Evolutionary conservation across 2,888 invertebrate species (phyloP).

Genomic region (Agrochola lota): DNA sequence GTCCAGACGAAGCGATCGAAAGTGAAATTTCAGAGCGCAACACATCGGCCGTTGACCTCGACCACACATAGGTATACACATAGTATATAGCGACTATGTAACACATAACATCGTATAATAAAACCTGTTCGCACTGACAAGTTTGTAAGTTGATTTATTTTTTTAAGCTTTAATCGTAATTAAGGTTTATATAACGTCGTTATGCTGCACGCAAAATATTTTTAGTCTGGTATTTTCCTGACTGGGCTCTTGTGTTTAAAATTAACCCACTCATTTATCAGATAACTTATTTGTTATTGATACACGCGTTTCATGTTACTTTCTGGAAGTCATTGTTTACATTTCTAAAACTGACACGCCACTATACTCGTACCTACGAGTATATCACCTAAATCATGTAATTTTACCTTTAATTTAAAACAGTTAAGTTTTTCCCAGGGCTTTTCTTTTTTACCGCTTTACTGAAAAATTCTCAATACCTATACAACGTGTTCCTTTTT

Average conservation of each 20-base stretch:
- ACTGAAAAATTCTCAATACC: too few species aligned
- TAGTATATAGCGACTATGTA: slow-evolving; percentile 44
- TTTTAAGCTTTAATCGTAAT: slow-evolving; percentile 6
- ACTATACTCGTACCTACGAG: too few species aligned
- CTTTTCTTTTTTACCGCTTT: too few species aligned
- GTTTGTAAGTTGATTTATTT: slow-evolving; percentile 29
- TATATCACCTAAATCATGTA: too few species aligned
- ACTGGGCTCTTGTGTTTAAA: background rate
- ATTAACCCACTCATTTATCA: background rate
- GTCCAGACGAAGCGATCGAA: slow-evolving; percentile 67
- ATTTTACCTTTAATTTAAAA: too few species aligned
- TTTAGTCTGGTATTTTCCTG: background rate
- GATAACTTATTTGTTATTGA: background rate
- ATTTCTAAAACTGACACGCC: background rate
- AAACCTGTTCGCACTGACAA: slow-evolving; percentile 41
- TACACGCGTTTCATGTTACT: background rate
- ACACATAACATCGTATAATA: slow-evolving; percentile 31
- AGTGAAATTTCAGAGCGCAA: slow-evolving; percentile 72
- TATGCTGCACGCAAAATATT: background rate
- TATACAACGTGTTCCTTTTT: too few species aligned
- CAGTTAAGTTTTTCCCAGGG: too few species aligned
- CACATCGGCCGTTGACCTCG: slow-evolving; percentile 70
- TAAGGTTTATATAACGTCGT: slow-evolving; percentile 41
- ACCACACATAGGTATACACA: slow-evolving; percentile 32
- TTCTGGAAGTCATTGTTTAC: too few species aligned